These are phyloP conservation scores for Nansenia antarctica DNA, from an alignment of 2,113 vertebrate genomes.

Conservation along the genomic window DNA sequence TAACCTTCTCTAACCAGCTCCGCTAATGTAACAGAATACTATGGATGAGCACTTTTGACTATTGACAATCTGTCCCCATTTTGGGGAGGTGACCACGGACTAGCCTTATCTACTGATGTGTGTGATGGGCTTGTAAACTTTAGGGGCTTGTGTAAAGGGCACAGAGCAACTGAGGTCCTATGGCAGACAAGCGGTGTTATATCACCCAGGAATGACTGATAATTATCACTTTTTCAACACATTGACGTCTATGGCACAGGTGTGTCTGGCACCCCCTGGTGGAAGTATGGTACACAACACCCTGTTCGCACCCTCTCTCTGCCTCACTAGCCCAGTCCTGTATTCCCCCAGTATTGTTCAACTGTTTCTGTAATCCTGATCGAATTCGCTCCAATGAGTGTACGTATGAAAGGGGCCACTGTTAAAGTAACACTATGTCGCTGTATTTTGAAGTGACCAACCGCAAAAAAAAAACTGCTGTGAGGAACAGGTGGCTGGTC, in stretches of 20 bases:
- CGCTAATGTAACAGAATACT: slow-evolving; percentile 34
- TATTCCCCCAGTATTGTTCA: slow-evolving; percentile 53
- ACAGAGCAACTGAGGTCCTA: slow-evolving; percentile 39
- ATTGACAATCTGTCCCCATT: slow-evolving; percentile 69
- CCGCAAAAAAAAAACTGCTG: slow-evolving; percentile 50
- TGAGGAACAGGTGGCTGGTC: slow-evolving; percentile 47
- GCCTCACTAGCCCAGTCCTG: slow-evolving; percentile 25
- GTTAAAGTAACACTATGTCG: slow-evolving; percentile 58
- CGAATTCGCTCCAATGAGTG: slow-evolving; percentile 56
- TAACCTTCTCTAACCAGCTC: slow-evolving; percentile 57
- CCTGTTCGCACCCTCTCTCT: slow-evolving; percentile 26
- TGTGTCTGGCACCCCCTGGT: slow-evolving; percentile 55
- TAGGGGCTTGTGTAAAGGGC: slow-evolving; percentile 53
- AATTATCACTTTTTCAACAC: slow-evolving; percentile 30
- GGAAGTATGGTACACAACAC: slow-evolving; percentile 27
- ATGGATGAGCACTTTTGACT: slow-evolving; percentile 44
- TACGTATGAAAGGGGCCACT: slow-evolving; percentile 57
- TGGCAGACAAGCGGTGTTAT: slow-evolving; percentile 58
- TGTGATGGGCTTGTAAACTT: slow-evolving; percentile 44
- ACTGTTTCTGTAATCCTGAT: slow-evolving; percentile 49
- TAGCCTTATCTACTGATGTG: slow-evolving; percentile 45
- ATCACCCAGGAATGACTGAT: slow-evolving; percentile 58
- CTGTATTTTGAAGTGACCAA: slow-evolving; percentile 47
- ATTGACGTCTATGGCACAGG: slow-evolving; percentile 36
- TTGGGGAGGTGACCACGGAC: slow-evolving; percentile 57